Conservation (phyloP, 2,113 vertebrate species). For the Trochalopteron elliotii region DNA sequence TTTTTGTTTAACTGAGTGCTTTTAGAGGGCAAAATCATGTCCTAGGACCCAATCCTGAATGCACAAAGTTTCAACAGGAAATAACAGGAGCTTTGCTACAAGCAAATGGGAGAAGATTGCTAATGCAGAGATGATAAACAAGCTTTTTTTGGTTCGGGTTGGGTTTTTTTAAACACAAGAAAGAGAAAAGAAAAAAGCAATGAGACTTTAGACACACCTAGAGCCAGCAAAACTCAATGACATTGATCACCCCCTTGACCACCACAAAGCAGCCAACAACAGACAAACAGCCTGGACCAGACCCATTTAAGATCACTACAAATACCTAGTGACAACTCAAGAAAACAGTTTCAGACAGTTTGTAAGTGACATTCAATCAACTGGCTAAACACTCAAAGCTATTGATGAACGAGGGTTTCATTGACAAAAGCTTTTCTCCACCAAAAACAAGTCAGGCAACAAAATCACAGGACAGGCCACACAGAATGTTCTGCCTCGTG, state of each 20-base stretch:
- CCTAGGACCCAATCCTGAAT: neutral
- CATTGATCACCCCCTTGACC: neutral
- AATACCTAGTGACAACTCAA: neutral
- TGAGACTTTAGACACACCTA: neutral
- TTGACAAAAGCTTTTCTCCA: neutral
- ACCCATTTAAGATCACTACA: neutral
- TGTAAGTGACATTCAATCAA: neutral
- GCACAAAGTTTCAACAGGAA: neutral
- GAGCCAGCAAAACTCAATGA: neutral
- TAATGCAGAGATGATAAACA: neutral
- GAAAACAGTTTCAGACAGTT: neutral
- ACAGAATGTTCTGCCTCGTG: neutral
- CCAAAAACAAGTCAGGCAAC: neutral
- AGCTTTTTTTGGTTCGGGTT: neutral
- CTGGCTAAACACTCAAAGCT: neutral
- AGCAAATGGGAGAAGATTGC: neutral
- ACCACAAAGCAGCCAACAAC: neutral
- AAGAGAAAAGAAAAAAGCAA: neutral
- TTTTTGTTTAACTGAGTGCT: neutral
- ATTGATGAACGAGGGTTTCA: accelerated
- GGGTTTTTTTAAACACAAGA: neutral
- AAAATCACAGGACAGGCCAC: neutral
- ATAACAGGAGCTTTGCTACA: neutral
- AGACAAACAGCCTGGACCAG: neutral
- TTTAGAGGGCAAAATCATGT: neutral